Percentiles rank a stretch among this genome's conserved stretches.
Evolutionary conservation across 2,888 invertebrate species (phyloP).

Genomic region (Melinaea menophilus): DNA sequence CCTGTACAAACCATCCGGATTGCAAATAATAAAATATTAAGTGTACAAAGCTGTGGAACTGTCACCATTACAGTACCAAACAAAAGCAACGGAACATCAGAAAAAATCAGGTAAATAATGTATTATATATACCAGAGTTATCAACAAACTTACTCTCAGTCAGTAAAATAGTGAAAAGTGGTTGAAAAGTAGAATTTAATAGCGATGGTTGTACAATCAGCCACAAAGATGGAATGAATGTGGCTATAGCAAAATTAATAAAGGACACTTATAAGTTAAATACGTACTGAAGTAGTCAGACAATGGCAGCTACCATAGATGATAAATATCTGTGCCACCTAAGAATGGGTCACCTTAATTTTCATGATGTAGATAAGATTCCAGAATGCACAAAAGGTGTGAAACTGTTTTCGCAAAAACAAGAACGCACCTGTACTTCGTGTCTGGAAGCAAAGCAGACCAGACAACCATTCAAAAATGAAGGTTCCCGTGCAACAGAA

Average conservation of each 20-base stretch:
- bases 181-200: too few relatives aligned
- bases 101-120: conserved; percentile 22
- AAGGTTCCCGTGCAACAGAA: conserved; percentile 32
- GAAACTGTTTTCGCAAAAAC: conserved; percentile 15
- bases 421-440: conserved; percentile 14
- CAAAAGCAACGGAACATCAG: conserved; percentile 10
- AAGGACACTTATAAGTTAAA: conserved; percentile 27
- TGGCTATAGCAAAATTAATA: conserved; percentile 20
- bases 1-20: conserved; percentile 22
- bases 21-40: conserved; percentile 22
- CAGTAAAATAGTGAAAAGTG: conserved; percentile 13
- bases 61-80: conserved; percentile 8
- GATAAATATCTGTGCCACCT: conserved; percentile 24
- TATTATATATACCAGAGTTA: conserved; percentile 28
- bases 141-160: conserved; percentile 27
- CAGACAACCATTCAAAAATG: conserved; percentile 19
- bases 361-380: conserved; percentile 21
- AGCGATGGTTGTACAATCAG: conserved; percentile 6
- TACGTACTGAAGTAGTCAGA: conserved; percentile 10
- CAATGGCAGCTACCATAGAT: conserved; percentile 12
- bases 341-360: conserved; percentile 26
- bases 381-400: conserved; percentile 17
- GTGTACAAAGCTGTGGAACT: conserved; percentile 16
- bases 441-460: conserved; percentile 30
- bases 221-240: conserved; percentile 18